Base-by-base conservation (phyloP, 2,113 vertebrate genomes). In the Trinectes maculatus region DNA sequence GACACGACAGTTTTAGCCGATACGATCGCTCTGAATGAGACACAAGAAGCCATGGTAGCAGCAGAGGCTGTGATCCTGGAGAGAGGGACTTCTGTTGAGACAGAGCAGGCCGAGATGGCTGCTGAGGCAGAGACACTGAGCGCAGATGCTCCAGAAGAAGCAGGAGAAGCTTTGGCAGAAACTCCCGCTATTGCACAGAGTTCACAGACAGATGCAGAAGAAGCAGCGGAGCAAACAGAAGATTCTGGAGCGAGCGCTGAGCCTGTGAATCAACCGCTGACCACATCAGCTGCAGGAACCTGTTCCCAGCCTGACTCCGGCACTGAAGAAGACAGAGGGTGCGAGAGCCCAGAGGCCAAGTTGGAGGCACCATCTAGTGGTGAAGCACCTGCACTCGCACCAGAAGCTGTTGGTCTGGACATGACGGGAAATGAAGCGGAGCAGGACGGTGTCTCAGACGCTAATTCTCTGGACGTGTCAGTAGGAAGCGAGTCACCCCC, bases 361-460 rank as follows among this genome's bases (percentile, higher is more conserved):
- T 5, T 1, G 3, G 64, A 43, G 70, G 66, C 74, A 0, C 83
- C 82, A 47, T 47, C 83, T 87, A 5, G 56, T 87, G 83, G 68
- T 15, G 47, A 57, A n/a, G 52, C 40, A 8, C 19, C 25, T 9
- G 56, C 1, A 59, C 2, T 25, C 3, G 12, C 48, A 36, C 18
- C 40, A n/a, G 37, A 2, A 67, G 51, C 42, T 6, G 1, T 8
- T 22, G 13, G 22, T 2, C 6, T 5, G 5, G 21, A 24, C 16
- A 25, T 16, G 52, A 19, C 62, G n/a, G 5, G 3, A 31, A 10
- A 37, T 9, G 47, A 36, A 3, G 2, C 3, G 11, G 73, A 69
- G 15, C n/a, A 57, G 1, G 36, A 39, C 0, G 0, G 29, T 4
- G 18, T n/a, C 37, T 66, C 83, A 19, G 60, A 57, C 3, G 47